Conservation (phyloP, 2,888 invertebrate genomes). For the Erannis defoliaria region DNA sequence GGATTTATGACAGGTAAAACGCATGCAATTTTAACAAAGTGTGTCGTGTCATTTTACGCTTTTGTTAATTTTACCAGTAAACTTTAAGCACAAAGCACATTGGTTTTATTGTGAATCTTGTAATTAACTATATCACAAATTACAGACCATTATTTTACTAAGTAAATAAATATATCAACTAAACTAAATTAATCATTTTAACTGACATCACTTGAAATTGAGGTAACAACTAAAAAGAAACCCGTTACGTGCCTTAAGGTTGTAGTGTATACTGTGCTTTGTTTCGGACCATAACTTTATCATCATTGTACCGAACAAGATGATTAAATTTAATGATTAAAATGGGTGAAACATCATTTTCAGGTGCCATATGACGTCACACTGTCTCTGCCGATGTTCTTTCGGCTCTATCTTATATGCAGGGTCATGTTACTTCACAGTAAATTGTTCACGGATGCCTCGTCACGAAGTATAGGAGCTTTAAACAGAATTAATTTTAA, state of each 20-base stretch:
- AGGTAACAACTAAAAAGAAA: constrained; percentile 15
- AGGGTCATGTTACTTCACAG: constrained; percentile 99
- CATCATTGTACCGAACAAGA: not conserved
- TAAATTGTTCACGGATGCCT: constrained; percentile 99
- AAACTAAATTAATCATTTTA: not conserved
- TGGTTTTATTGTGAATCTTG: not conserved
- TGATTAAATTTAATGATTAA: not conserved
- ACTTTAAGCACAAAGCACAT: constrained; percentile 29
- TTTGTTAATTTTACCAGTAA: not conserved
- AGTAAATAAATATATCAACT: not conserved
- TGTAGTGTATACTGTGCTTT: not conserved
- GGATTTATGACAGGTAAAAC: not conserved
- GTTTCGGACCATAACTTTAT: not conserved
- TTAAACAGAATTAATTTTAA: constrained; percentile 99
- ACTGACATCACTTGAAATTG: constrained; percentile 59
- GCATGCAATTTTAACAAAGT: constrained; percentile 21
- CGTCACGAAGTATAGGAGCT: constrained; percentile 98
- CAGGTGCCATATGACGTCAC: constrained; percentile 98
- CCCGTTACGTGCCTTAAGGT: constrained; percentile 45
- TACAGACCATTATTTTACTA: not conserved
- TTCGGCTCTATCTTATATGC: constrained; percentile 99
- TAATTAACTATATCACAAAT: not conserved
- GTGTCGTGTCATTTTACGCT: constrained; percentile 9
- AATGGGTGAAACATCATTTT: constrained; percentile 46
- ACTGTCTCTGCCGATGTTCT: constrained; percentile 99